Conservation (phyloP, 2,888 invertebrate species). For the Ariolimax columbianus region DNA sequence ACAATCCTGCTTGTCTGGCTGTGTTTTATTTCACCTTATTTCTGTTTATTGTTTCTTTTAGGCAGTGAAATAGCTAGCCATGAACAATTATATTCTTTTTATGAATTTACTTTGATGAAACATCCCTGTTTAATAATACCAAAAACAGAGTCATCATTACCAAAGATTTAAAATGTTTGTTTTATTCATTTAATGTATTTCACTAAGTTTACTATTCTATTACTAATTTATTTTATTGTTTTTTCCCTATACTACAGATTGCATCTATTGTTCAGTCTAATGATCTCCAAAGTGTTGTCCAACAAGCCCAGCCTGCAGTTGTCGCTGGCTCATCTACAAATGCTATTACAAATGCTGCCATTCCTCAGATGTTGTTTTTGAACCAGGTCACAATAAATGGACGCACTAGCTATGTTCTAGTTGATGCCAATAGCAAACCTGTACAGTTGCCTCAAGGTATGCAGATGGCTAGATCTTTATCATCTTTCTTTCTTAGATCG, state of each 20-base stretch:
- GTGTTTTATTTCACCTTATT: no score
- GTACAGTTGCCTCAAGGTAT: constrained; percentile 73
- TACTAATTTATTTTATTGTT: not conserved
- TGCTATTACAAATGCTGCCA: constrained; percentile 32
- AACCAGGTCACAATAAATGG: constrained; percentile 73
- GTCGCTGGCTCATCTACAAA: constrained; percentile 30
- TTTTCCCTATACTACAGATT: not conserved
- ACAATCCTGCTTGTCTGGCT: no score
- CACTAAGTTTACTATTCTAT: not conserved
- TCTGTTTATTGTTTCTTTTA: no score
- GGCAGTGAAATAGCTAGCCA: no score
- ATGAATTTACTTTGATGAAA: no score
- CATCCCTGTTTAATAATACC: no score
- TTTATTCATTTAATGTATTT: no score
- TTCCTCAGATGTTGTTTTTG: constrained; percentile 74
- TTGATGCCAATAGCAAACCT: constrained; percentile 73
- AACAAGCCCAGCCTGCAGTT: not conserved
- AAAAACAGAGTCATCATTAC: no score
- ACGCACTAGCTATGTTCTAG: constrained; percentile 72
- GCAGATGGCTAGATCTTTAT: not conserved
- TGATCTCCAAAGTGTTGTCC: constrained; percentile 38
- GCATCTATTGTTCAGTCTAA: constrained; percentile 34
- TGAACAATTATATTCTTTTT: no score
- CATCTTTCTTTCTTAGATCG: no score
- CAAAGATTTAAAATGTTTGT: no score